Evolutionary conservation across 2,797 vertebrate species (phyloP).

Genomic region (Syngnathus acus): DNA sequence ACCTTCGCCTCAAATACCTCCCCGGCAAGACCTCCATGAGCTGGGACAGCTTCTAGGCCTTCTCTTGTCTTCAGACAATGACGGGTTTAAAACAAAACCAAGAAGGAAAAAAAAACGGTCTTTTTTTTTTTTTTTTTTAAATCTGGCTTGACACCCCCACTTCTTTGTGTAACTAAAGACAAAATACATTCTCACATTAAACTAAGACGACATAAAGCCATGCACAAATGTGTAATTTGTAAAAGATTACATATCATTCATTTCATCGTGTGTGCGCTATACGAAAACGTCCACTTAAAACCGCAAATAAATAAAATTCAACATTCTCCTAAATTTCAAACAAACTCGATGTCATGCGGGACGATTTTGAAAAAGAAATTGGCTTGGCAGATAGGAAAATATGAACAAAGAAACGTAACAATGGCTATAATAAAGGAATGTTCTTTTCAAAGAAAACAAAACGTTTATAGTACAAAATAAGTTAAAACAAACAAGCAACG

Average conservation of each 20-base stretch:
- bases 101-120: constrained; percentile 41
- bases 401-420: constrained; percentile 72
- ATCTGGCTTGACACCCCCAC: constrained; percentile 71
- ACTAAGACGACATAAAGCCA: constrained; percentile 59
- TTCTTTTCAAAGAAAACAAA: constrained; percentile 42
- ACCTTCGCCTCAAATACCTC: constrained; percentile 97
- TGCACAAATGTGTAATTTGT: constrained; percentile 45
- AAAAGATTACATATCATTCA: constrained; percentile 33
- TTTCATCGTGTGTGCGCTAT: constrained; percentile 44
- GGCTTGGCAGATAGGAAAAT: constrained; percentile 58
- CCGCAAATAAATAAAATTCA: constrained; percentile 62
- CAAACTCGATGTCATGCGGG: constrained; percentile 54
- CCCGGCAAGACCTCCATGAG: constrained; percentile 81
- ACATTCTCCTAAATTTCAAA: constrained; percentile 49
- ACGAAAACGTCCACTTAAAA: constrained; percentile 22
- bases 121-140: constrained; percentile 58
- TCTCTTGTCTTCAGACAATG: constrained; percentile 73
- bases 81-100: constrained; percentile 71
- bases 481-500: constrained; percentile 56
- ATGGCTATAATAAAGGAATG: constrained; percentile 64
- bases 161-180: constrained; percentile 50
- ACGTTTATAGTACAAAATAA: constrained; percentile 67
- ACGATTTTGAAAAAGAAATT: constrained; percentile 54
- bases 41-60: constrained; percentile 76
- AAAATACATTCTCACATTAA: constrained; percentile 43